Evolutionary conservation across 2,113 vertebrate species (phyloP).

Genomic region (Neotragus pygmaeus): DNA sequence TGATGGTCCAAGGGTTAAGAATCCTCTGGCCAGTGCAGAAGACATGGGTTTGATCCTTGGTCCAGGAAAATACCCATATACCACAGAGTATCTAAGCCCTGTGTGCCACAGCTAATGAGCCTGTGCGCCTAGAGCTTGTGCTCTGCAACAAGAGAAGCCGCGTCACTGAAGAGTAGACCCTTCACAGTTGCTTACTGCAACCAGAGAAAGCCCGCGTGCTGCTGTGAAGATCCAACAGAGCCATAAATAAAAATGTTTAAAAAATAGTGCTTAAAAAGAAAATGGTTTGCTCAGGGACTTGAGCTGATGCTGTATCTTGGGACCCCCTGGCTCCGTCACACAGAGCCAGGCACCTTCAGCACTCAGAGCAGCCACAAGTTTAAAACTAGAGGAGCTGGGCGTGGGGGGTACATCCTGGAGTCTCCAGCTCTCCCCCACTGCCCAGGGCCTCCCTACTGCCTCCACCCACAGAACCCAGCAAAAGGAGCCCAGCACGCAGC

Average conservation of each 20-base stretch:
- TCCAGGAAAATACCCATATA: not conserved
- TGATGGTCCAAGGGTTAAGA: not conserved
- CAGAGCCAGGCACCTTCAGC: not conserved
- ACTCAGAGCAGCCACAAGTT: not conserved
- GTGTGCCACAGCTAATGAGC: not conserved
- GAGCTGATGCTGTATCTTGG: not conserved
- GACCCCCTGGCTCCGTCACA: not conserved
- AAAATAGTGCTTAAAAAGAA: not conserved
- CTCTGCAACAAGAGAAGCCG: not conserved
- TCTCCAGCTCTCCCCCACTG: not conserved
- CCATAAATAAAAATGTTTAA: not conserved
- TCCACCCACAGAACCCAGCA: fast-evolving
- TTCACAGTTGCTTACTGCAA: fast-evolving
- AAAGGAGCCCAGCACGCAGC: not conserved
- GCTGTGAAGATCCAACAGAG: not conserved
- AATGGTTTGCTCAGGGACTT: not conserved
- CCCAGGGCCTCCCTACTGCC: not conserved
- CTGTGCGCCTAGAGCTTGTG: not conserved
- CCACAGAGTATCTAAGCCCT: not conserved
- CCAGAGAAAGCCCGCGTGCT: not conserved
- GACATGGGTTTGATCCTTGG: not conserved
- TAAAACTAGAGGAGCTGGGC: not conserved
- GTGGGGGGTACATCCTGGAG: fast-evolving
- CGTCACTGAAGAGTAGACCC: not conserved
- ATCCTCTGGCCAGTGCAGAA: not conserved